Evolutionary conservation across 2,797 vertebrate genomes (phyloP).

Genomic region (Leuciscus waleckii): DNA sequence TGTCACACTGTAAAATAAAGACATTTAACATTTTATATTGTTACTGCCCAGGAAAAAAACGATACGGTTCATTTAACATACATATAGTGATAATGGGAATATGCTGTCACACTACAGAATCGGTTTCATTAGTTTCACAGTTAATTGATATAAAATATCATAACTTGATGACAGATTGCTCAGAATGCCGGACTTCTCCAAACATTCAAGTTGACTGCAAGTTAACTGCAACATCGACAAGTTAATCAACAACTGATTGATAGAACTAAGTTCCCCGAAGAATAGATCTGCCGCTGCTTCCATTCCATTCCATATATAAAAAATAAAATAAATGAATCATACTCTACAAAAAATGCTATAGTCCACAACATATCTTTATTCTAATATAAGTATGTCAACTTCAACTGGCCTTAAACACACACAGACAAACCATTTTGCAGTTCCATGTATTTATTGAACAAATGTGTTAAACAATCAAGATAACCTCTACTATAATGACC

Average conservation of each 20-base stretch:
- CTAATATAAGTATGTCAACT: not conserved
- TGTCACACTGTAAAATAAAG: not conserved
- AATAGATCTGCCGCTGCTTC: not conserved
- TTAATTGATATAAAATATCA: not conserved
- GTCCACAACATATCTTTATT: not conserved
- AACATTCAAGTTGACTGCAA: not conserved
- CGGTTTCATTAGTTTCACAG: not conserved
- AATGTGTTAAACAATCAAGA: slow-evolving; percentile 31
- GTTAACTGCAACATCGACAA: not conserved
- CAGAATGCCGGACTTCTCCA: not conserved
- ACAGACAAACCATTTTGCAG: slow-evolving; percentile 13
- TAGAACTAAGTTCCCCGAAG: not conserved
- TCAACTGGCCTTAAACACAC: not conserved
- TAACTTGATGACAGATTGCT: not conserved
- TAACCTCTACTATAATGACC: slow-evolving; percentile 10
- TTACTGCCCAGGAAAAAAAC: not conserved
- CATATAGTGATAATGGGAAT: slow-evolving; percentile 8
- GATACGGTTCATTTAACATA: slow-evolving; percentile 3
- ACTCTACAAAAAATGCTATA: not conserved
- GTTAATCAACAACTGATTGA: not conserved
- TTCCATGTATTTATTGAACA: slow-evolving; percentile 33
- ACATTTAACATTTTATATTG: not conserved
- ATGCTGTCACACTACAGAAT: not conserved
- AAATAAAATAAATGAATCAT: not conserved
- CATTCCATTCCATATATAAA: not conserved